Evolutionary conservation across 2,888 invertebrate genomes (phyloP).

Genomic region (Geophilus truncorum): DNA sequence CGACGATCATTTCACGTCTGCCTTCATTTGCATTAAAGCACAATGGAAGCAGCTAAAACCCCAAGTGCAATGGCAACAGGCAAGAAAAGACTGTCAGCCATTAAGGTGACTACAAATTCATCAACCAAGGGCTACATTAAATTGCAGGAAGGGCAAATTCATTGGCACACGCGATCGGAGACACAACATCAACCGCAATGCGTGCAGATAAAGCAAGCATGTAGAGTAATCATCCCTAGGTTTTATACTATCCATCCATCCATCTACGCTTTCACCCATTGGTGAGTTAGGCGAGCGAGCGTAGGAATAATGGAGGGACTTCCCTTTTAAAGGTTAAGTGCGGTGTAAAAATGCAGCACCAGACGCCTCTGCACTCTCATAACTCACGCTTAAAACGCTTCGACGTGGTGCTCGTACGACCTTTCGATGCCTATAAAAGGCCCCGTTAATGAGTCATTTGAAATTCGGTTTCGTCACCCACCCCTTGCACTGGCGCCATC

Average conservation of each 20-base stretch:
- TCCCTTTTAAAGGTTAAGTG: conserved; percentile 20
- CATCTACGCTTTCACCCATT: neutral
- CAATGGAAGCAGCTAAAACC: neutral
- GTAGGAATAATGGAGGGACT: neutral
- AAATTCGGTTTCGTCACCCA: conserved; percentile 12
- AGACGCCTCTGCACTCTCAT: conserved; percentile 12
- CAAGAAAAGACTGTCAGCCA: neutral
- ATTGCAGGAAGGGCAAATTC: conserved; percentile 9
- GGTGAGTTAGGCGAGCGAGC: neutral
- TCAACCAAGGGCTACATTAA: neutral
- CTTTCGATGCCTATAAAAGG: conserved; percentile 20
- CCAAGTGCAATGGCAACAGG: neutral
- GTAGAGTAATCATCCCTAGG: neutral
- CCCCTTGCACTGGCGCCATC: conserved; percentile 2
- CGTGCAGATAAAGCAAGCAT: neutral
- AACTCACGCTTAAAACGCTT: conserved; percentile 16
- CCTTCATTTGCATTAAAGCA: neutral
- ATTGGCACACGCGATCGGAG: neutral
- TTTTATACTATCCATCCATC: neutral
- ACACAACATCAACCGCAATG: conserved; percentile 10
- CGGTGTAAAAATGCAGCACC: conserved; percentile 16
- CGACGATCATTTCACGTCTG: neutral
- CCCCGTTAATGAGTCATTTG: conserved; percentile 15
- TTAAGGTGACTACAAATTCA: neutral
- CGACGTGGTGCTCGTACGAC: conserved; percentile 15